Base-by-base conservation (phyloP, 2,797 vertebrate species). In the Taenioides sp. region DNA sequence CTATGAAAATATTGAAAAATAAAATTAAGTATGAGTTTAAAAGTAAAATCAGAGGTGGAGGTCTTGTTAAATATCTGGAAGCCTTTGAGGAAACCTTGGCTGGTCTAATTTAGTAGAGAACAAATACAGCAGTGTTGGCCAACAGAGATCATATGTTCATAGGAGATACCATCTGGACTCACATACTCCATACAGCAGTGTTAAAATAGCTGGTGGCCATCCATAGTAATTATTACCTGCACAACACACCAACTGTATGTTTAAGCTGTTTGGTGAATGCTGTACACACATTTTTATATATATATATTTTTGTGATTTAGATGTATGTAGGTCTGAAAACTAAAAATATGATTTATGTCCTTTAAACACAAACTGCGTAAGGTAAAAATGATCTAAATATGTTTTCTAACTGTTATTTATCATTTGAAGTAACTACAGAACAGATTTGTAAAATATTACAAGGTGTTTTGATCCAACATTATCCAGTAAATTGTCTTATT, bases 111-210 rank as follows among this genome's bases (percentile, higher is more conserved):
- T 40, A 20, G 73, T 69, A n/a, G 23, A 10, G 52, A 47, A 59
- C 34, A 16, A 58, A n/a, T 78, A 71, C 50, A 61, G 66, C 31
- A 65, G 75, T 74, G 62, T 57, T 72, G 75, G 47, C 61, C 62
- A 65, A 67, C 77, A 67, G 75, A 22, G 57, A 77, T 88, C 77
- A 76, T 76, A 85, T 71, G 72, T 76, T 69, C 57, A 79, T 65
- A 67, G 74, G 70, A 77, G 79, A 73, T 67, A 67, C 83, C 87
- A 88, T 89, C 86, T 86, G 86, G 67, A 40, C 34, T 7, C 64
- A 25, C 23, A 52, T 52, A 23, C 52, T 58, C 22, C 58, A 77
- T 86, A 80, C 70, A 77, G 73, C 66, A 77, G 73, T 67, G 62
- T 75, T 75, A 79, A 79, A n/a, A 57, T n/a, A 71, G 67, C 76